Evolutionary conservation across 2,113 vertebrate genomes (phyloP), one percentile per base, ranked within the genome.

Genomic region (Bubalus kerabau): DNA sequence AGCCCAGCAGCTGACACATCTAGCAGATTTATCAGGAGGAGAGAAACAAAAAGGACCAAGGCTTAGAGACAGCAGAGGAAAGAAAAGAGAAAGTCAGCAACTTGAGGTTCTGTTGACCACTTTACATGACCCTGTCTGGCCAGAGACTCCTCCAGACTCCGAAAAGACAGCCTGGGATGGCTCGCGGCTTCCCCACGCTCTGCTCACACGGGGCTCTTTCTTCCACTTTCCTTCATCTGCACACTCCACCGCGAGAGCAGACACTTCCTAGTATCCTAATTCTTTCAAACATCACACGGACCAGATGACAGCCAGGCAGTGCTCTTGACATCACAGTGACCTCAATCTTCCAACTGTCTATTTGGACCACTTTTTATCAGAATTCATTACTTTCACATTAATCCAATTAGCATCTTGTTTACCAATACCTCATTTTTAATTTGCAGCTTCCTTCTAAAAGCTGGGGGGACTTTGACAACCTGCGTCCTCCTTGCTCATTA

Each of bases 341-440:
- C 67, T 5, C 54, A 1, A 5, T 50, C 46, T 86, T n/a, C 54
- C 54, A 2, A 1, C 0, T 0, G 30, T 24, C 59, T 8, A 3
- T 13, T 74, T 15, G 0, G 1, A 48, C 62, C 40, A 10, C 19
- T 94, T 83, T 80, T 92, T 48, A 74, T 40, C 50, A 32, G 78
- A 76, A 64, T 78, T 86, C 91, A 48, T 71, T 92, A 80, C 92
- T 97, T 95, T 54, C 62, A 24, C 56, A 78, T 82, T 91, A 90
- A 95, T 83, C 97, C 97, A 98, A 96, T 97, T 97, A 98, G 96
- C 93, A 4, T 32, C 71, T 74, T 48, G 78, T 92, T 97, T 67
- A 24, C 97, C 5, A 7, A 32, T 7, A 3, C 56, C 43, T 48
- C 64, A 0, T 46, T 15, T 96, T 96, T 90, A 92, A 89, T 87